phyloP scores from a whole-genome alignment of 1,140 invertebrate species.

The Pachyrhynchus sulphureomaculatus region DNA sequence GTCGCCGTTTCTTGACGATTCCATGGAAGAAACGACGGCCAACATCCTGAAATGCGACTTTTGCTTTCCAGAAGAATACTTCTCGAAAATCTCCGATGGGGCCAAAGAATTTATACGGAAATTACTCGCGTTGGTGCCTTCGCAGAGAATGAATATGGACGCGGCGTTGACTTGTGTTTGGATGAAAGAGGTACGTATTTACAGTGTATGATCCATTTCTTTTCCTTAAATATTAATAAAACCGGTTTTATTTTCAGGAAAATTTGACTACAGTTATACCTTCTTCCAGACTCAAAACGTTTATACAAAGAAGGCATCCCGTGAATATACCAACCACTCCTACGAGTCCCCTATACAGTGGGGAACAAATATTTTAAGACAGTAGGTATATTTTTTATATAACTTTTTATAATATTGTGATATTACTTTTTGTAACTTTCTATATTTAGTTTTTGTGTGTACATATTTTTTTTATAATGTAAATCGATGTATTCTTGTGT shows the following conservation, averaged over 20 bases:
- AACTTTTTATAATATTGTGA: not conserved
- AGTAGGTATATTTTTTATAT: not conserved
- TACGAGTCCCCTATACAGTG: slow-evolving; percentile 37
- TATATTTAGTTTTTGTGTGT: too few species aligned
- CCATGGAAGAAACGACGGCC: slow-evolving; percentile 78
- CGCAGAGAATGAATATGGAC: slow-evolving; percentile 57
- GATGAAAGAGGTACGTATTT: slow-evolving; percentile 61
- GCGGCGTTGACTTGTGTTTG: slow-evolving; percentile 60
- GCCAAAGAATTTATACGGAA: slow-evolving; percentile 68
- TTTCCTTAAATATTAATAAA: not conserved
- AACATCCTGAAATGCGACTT: slow-evolving; percentile 82
- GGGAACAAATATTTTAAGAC: slow-evolving; percentile 32
- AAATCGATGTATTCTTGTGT: too few species aligned
- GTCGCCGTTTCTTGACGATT: slow-evolving; percentile 81
- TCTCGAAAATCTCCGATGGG: slow-evolving; percentile 66
- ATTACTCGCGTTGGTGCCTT: slow-evolving; percentile 63
- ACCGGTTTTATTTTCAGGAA: slow-evolving; percentile 30
- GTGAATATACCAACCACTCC: slow-evolving; percentile 38
- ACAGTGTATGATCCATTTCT: not conserved
- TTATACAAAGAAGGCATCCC: slow-evolving; percentile 48
- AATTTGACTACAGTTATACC: slow-evolving; percentile 35
- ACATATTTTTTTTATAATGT: too few species aligned
- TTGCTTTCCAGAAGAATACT: slow-evolving; percentile 82
- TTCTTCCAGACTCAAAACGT: slow-evolving; percentile 44
- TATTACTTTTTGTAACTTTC: not conserved